A percentile compares a stretch with the other conserved stretches of the same genome.
Conservation (phyloP, 2,113 vertebrate genomes). For the Mystacornis crossleyi region DNA sequence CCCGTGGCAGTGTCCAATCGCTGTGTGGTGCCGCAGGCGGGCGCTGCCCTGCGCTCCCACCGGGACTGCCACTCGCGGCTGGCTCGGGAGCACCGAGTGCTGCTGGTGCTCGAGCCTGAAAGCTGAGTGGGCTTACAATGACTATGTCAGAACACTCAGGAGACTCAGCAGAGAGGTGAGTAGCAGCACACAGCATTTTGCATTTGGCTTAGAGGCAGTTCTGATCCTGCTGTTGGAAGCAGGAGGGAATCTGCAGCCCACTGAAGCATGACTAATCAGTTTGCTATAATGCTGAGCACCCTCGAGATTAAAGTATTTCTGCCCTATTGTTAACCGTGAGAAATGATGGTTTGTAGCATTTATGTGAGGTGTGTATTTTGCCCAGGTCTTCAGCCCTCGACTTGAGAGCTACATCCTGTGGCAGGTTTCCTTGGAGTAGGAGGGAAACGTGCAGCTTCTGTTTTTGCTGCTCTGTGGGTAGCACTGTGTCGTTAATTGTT, state of each 20-base stretch:
- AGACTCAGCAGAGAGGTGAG: neutral
- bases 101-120: neutral
- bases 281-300: neutral
- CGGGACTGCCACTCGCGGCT: neutral
- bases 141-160: constrained; percentile 21
- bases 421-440: neutral
- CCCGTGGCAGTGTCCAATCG: neutral
- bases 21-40: neutral
- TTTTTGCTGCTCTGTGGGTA: neutral
- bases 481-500: neutral
- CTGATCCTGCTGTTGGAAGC: neutral
- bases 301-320: neutral
- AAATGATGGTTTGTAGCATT: neutral
- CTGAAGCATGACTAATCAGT: constrained; percentile 65
- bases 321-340: neutral
- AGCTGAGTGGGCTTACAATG: neutral
- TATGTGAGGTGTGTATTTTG: neutral
- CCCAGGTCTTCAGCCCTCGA: neutral
- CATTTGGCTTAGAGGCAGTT: neutral
- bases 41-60: neutral
- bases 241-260: neutral
- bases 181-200: neutral
- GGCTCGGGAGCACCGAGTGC: neutral
- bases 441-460: neutral
- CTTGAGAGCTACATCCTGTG: neutral